These are phyloP conservation scores for Amiota mariae DNA, from an alignment of 2,888 invertebrate species.

Conservation along the genomic window DNA sequence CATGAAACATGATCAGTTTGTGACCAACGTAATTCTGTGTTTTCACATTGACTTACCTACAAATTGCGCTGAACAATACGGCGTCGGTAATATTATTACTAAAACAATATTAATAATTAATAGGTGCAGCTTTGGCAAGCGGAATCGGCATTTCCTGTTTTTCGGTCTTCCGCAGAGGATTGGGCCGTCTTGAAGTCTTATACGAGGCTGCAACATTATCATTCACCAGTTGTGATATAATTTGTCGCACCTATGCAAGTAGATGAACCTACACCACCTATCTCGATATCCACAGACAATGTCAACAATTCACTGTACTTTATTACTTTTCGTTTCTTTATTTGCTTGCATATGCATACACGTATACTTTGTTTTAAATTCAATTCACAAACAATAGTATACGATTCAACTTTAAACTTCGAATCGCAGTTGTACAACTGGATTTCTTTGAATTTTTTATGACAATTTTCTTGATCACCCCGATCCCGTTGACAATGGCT, in stretches of 20 bases:
- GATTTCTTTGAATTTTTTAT: background rate
- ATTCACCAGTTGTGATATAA: background rate
- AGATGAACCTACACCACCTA: no score
- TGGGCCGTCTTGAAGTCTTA: background rate
- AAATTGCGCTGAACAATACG: conserved; percentile 3
- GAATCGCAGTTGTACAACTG: conserved; percentile 5
- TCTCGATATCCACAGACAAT: no score
- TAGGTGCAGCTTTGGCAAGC: background rate
- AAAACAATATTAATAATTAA: background rate
- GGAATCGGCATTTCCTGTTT: background rate
- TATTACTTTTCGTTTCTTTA: no score
- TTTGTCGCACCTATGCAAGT: conserved; percentile 1
- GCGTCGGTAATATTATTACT: background rate
- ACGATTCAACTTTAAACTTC: background rate
- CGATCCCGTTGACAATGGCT: background rate
- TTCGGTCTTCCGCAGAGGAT: background rate
- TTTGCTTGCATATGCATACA: no score
- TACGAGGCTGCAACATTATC: conserved; percentile 15
- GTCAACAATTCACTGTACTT: no score
- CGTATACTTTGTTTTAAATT: no score
- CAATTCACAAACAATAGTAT: no score
- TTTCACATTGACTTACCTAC: conserved; percentile 14
- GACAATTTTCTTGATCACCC: background rate
- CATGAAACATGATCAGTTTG: no score
- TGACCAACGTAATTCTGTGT: no score